Percentiles rank a stretch among this genome's conserved stretches.
These are phyloP conservation scores for Mystacornis crossleyi DNA, from an alignment of 2,113 vertebrate genomes.

Conservation along the genomic window DNA sequence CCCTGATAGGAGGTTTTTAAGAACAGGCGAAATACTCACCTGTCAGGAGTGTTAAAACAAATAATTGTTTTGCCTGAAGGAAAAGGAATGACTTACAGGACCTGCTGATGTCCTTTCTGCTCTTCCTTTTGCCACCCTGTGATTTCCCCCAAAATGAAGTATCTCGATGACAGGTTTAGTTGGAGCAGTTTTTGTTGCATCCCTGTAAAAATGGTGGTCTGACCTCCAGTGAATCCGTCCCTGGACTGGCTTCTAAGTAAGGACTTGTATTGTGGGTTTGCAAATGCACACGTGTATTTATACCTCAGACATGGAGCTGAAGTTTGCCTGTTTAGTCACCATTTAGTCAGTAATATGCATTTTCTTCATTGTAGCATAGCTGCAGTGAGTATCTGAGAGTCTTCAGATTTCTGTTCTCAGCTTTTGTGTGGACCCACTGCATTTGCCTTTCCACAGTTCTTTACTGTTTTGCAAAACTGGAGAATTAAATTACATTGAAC, in stretches of 20 bases:
- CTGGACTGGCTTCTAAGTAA: not conserved
- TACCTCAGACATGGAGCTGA: not conserved
- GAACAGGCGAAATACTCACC: not conserved
- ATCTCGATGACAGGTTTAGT: not conserved
- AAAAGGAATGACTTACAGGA: not conserved
- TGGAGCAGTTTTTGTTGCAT: not conserved
- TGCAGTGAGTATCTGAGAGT: not conserved
- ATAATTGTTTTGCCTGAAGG: not conserved
- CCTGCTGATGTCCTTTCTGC: not conserved
- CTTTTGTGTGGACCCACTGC: not conserved
- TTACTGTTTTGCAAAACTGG: not conserved
- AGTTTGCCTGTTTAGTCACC: not conserved
- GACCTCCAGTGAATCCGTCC: not conserved
- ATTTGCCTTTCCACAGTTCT: not conserved
- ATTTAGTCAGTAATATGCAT: not conserved
- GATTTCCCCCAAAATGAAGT: not conserved
- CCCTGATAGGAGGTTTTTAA: not conserved
- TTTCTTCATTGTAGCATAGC: not conserved
- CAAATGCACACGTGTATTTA: accelerated
- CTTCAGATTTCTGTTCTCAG: not conserved
- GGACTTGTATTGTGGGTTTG: accelerated
- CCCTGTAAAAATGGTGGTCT: not conserved
- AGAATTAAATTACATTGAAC: not conserved
- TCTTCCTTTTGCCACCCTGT: not conserved
- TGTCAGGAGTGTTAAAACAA: not conserved